Evolutionary conservation across 2,888 invertebrate genomes (phyloP).

Genomic region (Cerastis leucographa): DNA sequence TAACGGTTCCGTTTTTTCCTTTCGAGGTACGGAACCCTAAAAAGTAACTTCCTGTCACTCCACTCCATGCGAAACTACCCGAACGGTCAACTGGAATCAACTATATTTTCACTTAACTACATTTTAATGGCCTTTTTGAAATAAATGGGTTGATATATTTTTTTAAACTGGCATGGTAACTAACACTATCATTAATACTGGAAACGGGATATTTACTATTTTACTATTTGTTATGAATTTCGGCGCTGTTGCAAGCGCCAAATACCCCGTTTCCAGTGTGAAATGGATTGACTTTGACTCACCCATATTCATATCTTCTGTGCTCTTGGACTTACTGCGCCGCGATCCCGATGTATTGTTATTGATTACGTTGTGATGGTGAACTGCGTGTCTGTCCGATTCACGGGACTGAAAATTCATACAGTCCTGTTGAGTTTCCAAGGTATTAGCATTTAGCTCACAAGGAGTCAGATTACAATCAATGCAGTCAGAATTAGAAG

Average conservation of each 20-base stretch:
- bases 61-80: neutral
- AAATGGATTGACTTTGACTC: constrained; percentile 54
- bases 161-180: too few species aligned
- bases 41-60: too few species aligned
- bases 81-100: neutral
- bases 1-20: too few species aligned
- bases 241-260: too few species aligned
- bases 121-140: neutral
- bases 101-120: neutral
- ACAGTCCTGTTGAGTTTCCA: constrained; percentile 60
- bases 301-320: constrained; percentile 96
- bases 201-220: too few species aligned
- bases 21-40: too few species aligned
- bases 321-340: constrained; percentile 96
- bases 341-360: constrained; percentile 92
- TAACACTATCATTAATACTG: too few species aligned
- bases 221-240: too few species aligned
- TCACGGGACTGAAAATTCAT: constrained; percentile 90
- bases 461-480: neutral
- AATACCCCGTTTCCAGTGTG: too few species aligned
- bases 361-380: constrained; percentile 93
- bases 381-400: constrained; percentile 92
- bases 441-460: constrained; percentile 15
- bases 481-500: neutral
- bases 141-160: too few species aligned